Percentiles rank a stretch among this genome's conserved stretches.
phyloP scores from a whole-genome alignment of 2,113 vertebrate genomes.

The Sula dactylatra region DNA sequence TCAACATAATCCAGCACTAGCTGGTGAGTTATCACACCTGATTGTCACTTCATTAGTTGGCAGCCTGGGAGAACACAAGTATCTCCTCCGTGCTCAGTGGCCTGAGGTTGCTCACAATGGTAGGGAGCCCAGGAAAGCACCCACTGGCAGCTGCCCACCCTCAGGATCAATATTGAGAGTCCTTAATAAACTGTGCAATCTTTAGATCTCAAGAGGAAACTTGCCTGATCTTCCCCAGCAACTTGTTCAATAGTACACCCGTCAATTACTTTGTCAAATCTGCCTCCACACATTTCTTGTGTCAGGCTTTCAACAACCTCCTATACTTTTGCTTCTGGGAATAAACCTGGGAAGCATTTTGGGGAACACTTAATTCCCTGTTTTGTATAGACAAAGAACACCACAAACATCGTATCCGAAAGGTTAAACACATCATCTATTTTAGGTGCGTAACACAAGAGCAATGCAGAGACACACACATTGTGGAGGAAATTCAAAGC shows the following conservation, averaged over 20 bases:
- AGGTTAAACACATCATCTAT: not conserved
- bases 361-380: not conserved
- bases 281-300: not conserved
- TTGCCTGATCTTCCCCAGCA: not conserved
- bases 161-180: not conserved
- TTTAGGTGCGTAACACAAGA: not conserved
- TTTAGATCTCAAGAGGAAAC: not conserved
- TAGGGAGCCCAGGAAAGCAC: not conserved
- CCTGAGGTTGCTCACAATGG: not conserved
- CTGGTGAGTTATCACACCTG: not conserved
- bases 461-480: not conserved
- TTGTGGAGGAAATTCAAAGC: not conserved
- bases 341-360: not conserved
- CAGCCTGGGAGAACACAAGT: not conserved
- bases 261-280: not conserved
- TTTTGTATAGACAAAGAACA: not conserved
- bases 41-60: conserved; percentile 7
- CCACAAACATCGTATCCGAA: not conserved
- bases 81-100: not conserved
- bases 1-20: not conserved
- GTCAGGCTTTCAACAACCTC: not conserved
- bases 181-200: not conserved
- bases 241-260: not conserved
- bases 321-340: not conserved
- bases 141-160: not conserved